Evolutionary conservation across 37 sponge, comb jelly and placozoan species (phyloP).

Genomic region (Amphimedon queenslandica): DNA sequence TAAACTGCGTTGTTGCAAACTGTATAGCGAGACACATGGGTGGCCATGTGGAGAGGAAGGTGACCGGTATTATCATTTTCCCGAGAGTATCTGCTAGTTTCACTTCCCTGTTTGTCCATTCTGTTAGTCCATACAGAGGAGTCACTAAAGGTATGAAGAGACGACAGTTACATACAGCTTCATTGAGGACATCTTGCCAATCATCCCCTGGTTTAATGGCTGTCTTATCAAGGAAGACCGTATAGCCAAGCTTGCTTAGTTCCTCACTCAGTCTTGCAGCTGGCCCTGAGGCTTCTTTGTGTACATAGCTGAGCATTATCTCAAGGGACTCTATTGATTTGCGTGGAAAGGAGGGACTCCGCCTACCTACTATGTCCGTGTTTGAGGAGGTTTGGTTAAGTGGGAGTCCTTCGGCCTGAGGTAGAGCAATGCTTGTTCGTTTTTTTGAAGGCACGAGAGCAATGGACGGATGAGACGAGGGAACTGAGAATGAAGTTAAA

Average conservation of each 20-base stretch:
- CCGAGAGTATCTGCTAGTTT: conserved; percentile 82
- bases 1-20: conserved; percentile 85
- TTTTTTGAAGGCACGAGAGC: too few species aligned
- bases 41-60: conserved; percentile 66
- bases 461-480: background rate
- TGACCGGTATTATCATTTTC: conserved; percentile 74
- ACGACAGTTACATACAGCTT: conserved; percentile 61
- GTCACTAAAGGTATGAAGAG: conserved; percentile 79
- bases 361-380: too few species aligned
- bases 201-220: conserved; percentile 62
- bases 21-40: conserved; percentile 88
- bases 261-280: conserved; percentile 50
- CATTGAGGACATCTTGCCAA: conserved; percentile 82
- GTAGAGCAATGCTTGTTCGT: too few species aligned
- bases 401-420: too few species aligned
- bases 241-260: conserved; percentile 43
- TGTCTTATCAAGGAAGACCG: conserved; percentile 67
- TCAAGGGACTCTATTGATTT: conserved; percentile 15
- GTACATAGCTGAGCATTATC: conserved; percentile 79
- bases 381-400: too few species aligned
- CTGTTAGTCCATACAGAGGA: conserved; percentile 67
- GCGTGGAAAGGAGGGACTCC: background rate
- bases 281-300: conserved; percentile 46
- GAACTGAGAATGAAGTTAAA: background rate
- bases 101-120: conserved; percentile 86